Conservation (phyloP, 2,113 vertebrate genomes). For the Porphyrio hochstetteri region DNA sequence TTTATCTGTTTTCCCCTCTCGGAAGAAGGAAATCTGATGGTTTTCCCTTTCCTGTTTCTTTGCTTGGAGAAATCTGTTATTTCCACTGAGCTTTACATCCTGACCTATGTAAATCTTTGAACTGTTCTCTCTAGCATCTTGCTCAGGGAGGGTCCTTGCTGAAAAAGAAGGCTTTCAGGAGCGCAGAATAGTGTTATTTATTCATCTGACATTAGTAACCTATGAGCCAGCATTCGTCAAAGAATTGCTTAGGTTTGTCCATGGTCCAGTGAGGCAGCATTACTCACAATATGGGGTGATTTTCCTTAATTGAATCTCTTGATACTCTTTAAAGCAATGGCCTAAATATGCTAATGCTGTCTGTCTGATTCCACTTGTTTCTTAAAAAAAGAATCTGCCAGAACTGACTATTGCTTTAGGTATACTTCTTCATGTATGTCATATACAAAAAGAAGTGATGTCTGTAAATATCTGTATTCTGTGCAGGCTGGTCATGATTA, state of each 20-base stretch:
- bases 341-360: background rate
- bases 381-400: background rate
- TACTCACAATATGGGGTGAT: background rate
- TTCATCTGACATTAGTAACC: background rate
- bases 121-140: background rate
- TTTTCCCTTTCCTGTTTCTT: constrained; percentile 70
- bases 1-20: constrained; percentile 22
- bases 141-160: background rate
- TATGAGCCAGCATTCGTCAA: background rate
- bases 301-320: background rate
- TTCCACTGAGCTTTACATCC: constrained; percentile 59
- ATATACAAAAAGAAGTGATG: background rate
- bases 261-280: background rate
- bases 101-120: constrained; percentile 52
- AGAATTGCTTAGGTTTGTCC: background rate
- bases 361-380: background rate
- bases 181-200: background rate
- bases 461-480: background rate
- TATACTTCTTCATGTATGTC: background rate
- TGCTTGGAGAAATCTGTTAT: constrained; percentile 29
- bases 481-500: background rate
- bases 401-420: background rate
- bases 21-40: constrained; percentile 7
- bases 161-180: background rate
- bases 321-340: background rate